Base-by-base conservation (phyloP, 2,113 vertebrate species). In the Hiodon tergisus region DNA sequence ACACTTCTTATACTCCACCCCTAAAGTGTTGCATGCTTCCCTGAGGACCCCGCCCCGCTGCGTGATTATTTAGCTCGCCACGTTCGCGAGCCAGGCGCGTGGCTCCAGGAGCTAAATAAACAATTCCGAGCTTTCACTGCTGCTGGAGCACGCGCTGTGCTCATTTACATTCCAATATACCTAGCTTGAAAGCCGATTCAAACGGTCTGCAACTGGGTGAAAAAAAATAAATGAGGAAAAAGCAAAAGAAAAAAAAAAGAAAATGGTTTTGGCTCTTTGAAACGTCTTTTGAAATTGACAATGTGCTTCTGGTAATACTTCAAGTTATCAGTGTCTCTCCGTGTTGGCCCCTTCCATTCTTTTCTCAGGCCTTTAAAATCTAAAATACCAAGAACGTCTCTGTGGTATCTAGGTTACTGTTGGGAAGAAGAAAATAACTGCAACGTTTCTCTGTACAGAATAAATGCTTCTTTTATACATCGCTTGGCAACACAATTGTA, bases 211-310 rank as follows among this genome's bases (percentile, higher is more conserved):
- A 83, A 74, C 48, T 69, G 53, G 74, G 65, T 50, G 77, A 87
- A 31, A 31, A 31, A 31, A 31, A 31, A 31, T 83, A 81, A 84
- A 85, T 81, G 77, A 76, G 47, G 46, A 67, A 78, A 71, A 75
- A 69, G 69, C 79, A 55, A 80, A 52, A 67, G 78, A 69, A 54
- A 72, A 83, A 81, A 9, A 84, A 61, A 76, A 82, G 76, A 84
- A 88, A 90, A 75, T 78, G 77, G 87, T 86, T 88, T 84, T 31
- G 76, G 76, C 80, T 87, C 86, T 90, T 85, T 88, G 88, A 90
- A 90, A 85, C 86, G 86, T 84, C 86, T 87, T 88, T 90, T 87
- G 84, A 90, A 79, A 81, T 85, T 86, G 88, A 90, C 86, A 31
- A 31, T 31, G 31, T 31, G 31, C 31, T 31, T 31, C 31, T 31